A percentile compares a stretch with the other conserved stretches of the same genome.
Conservation (phyloP, 2,888 invertebrate genomes). For the Proisotoma minuta region DNA sequence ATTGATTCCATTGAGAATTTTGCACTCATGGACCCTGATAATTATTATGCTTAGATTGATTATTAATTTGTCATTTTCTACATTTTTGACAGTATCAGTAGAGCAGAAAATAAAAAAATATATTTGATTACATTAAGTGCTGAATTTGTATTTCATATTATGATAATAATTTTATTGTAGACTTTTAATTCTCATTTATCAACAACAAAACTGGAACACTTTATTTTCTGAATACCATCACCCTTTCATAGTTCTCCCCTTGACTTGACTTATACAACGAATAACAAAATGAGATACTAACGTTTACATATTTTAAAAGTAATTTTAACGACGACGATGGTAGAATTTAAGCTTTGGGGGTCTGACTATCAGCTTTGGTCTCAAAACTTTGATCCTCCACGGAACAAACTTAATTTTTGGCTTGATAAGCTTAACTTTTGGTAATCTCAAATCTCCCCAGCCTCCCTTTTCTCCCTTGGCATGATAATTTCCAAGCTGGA, state of each 20-base stretch:
- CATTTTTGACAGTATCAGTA: neutral
- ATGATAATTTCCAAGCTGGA: slow-evolving; percentile 20
- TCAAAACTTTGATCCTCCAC: slow-evolving; percentile 17
- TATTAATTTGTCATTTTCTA: neutral
- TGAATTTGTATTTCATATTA: too few species aligned
- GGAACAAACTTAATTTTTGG: slow-evolving; percentile 22
- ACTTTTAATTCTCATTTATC: slow-evolving; percentile 17
- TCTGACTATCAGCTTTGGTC: slow-evolving; percentile 19
- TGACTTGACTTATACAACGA: too few species aligned
- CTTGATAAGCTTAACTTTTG: slow-evolving; percentile 19
- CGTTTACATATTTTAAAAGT: slow-evolving; percentile 19
- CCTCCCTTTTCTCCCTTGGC: slow-evolving; percentile 17
- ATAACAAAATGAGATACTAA: too few species aligned
- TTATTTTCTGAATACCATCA: too few species aligned
- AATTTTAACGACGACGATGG: too few species aligned
- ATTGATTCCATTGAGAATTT: slow-evolving; percentile 37
- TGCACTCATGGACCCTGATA: slow-evolving; percentile 27
- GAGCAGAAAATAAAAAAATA: neutral
- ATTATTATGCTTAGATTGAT: slow-evolving; percentile 15
- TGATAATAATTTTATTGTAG: too few species aligned
- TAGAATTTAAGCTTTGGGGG: slow-evolving; percentile 20
- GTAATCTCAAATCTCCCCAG: slow-evolving; percentile 15
- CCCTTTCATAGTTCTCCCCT: too few species aligned
- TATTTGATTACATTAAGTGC: neutral
- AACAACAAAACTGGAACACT: slow-evolving; percentile 8